Evolutionary conservation across 23 tunicate species (phyloP).

Genomic region (Oikopleura dioica): DNA sequence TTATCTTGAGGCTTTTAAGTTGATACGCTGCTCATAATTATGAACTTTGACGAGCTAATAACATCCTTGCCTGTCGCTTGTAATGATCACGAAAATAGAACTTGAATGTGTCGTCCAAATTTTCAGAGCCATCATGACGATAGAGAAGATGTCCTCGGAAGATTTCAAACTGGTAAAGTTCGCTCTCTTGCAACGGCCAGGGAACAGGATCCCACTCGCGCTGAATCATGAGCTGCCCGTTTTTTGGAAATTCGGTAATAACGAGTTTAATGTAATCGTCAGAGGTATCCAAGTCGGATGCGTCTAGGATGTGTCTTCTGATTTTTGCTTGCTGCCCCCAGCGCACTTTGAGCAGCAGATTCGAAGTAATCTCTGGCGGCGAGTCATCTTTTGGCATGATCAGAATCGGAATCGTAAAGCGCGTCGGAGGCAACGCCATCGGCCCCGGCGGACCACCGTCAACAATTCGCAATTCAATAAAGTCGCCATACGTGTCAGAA

Average conservation of each 20-base stretch:
- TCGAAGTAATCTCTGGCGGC: slow-evolving; percentile 3
- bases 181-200: not conserved
- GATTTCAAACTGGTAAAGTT: slow-evolving; percentile 1
- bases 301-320: not conserved
- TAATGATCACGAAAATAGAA: not conserved
- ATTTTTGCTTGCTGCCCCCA: slow-evolving; percentile 2
- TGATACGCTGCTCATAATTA: too few relatives aligned
- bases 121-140: slow-evolving; percentile 6
- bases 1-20: too few relatives aligned
- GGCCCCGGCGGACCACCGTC: slow-evolving; percentile 12
- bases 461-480: not conserved
- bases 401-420: not conserved
- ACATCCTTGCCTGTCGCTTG: too few relatives aligned
- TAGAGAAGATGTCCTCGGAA: slow-evolving; percentile 1
- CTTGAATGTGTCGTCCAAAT: not conserved
- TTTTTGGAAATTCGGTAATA: not conserved
- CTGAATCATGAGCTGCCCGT: slow-evolving; percentile 10
- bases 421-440: not conserved
- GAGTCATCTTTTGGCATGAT: slow-evolving; percentile 12
- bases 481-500: not conserved
- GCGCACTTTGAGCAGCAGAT: not conserved
- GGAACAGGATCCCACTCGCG: not conserved
- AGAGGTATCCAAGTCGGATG: slow-evolving; percentile 1
- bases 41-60: too few relatives aligned
- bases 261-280: slow-evolving; percentile 5